phyloP scores from a whole-genome alignment of 2,797 vertebrate species.

The Melopsittacus undulatus region DNA sequence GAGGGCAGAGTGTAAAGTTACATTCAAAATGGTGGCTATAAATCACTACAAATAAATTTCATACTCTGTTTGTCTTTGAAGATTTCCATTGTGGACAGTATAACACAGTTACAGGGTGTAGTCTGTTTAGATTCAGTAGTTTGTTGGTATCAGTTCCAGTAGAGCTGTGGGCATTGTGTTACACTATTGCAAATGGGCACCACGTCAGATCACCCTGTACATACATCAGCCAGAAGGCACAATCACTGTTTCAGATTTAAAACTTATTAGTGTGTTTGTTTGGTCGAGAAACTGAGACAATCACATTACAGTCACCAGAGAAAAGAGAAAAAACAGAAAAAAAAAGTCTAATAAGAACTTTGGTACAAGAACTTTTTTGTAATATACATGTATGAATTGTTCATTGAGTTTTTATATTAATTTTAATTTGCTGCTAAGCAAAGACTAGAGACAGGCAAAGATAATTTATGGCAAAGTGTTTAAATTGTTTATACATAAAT shows the following conservation, averaged over 20 bases:
- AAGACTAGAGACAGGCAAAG: constrained; percentile 98
- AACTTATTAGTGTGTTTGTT: constrained; percentile 88
- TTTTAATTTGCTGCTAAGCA: constrained; percentile 98
- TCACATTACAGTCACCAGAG: constrained; percentile 97
- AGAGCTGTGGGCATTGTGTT: constrained; percentile 91
- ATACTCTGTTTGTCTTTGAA: constrained; percentile 93
- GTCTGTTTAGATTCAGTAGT: constrained; percentile 98
- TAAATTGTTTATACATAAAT: constrained; percentile 99
- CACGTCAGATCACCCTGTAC: constrained; percentile 96
- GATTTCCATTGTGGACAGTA: constrained; percentile 96
- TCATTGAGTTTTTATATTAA: constrained; percentile 98
- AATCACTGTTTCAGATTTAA: constrained; percentile 86
- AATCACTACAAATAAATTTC: constrained; percentile 91
- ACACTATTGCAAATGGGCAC: constrained; percentile 95
- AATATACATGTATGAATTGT: constrained; percentile 98
- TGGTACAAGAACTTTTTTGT: constrained; percentile 93
- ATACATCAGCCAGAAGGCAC: constrained; percentile 84
- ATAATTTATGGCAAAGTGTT: constrained; percentile 99
- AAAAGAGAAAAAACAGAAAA: constrained; percentile 80
- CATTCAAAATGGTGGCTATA: constrained; percentile 89
- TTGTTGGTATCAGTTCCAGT: constrained; percentile 98
- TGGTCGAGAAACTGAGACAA: constrained; percentile 98
- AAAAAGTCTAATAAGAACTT: constrained; percentile 90
- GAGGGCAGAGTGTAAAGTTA: constrained; percentile 86
- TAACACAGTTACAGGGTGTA: constrained; percentile 98